Percentiles rank a stretch among this genome's conserved stretches.
Conservation (phyloP, 2,888 invertebrate genomes). For the Rhorus exstirpatorius region DNA sequence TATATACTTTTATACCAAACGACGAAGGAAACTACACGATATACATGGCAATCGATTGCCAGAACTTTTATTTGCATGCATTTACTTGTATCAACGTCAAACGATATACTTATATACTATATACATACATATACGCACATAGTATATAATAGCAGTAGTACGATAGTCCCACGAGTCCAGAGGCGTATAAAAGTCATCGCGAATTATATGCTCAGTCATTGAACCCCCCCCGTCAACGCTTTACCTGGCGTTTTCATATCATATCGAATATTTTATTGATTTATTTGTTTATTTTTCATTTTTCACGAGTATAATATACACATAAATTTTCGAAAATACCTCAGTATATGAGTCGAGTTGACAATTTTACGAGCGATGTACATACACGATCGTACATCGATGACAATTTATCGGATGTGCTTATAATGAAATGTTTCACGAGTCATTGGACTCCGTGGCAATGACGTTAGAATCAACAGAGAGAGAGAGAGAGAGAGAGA, state of each 20-base stretch:
- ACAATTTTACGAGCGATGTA: constrained; percentile 26
- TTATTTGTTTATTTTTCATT: not conserved
- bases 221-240: constrained; percentile 14
- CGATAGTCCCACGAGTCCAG: constrained; percentile 18
- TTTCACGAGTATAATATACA: not conserved
- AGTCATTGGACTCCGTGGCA: constrained; percentile 25
- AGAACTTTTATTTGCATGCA: constrained; percentile 10
- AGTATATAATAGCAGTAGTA: constrained; percentile 31
- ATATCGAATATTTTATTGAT: constrained; percentile 12
- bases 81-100: constrained; percentile 14
- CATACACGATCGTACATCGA: not conserved
- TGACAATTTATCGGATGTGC: constrained; percentile 25
- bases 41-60: constrained; percentile 36
- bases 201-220: constrained; percentile 45
- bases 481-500: too few species aligned
- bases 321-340: constrained; percentile 25
- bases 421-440: constrained; percentile 6
- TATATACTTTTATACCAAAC: constrained; percentile 57
- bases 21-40: constrained; percentile 32
- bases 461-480: constrained; percentile 14
- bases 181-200: constrained; percentile 25
- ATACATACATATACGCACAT: not conserved
- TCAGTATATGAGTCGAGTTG: not conserved
- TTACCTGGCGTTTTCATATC: constrained; percentile 32
- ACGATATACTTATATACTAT: not conserved